These are phyloP conservation scores for Alauda arvensis DNA, from an alignment of 2,797 vertebrate genomes.

Conservation along the genomic window DNA sequence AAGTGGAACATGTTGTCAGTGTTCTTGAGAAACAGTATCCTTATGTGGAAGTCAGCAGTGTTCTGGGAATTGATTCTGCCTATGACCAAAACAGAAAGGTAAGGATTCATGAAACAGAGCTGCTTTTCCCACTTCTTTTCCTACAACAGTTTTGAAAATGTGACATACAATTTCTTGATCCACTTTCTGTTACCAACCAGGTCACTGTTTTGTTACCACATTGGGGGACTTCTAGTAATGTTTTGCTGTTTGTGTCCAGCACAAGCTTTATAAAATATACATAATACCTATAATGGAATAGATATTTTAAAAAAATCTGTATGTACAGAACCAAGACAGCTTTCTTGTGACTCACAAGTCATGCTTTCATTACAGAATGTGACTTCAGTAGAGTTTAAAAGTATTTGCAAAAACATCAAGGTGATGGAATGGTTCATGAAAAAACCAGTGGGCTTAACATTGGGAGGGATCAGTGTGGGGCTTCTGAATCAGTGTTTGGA, in stretches of 20 bases:
- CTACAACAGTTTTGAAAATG: not conserved
- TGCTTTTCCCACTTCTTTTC: not conserved
- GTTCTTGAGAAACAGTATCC: conserved; percentile 91
- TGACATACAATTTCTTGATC: not conserved
- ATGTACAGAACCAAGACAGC: not conserved
- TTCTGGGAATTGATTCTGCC: conserved; percentile 88
- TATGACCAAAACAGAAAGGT: conserved; percentile 95
- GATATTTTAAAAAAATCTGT: accelerated
- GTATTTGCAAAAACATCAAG: not conserved
- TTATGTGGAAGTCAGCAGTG: conserved; percentile 88
- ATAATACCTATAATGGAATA: not conserved
- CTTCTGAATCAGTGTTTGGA: not conserved
- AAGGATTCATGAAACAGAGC: conserved; percentile 5
- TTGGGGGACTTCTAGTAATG: not conserved
- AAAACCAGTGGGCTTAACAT: not conserved
- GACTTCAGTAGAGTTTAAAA: not conserved
- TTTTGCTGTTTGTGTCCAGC: not conserved
- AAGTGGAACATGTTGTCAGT: conserved; percentile 87
- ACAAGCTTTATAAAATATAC: not conserved
- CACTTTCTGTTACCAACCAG: not conserved
- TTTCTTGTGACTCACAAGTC: not conserved
- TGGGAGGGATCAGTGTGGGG: not conserved
- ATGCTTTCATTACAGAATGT: not conserved
- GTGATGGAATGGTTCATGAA: not conserved
- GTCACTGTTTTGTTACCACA: not conserved